Conservation (phyloP, 2,888 invertebrate species). For the Seira sanloemensis region DNA sequence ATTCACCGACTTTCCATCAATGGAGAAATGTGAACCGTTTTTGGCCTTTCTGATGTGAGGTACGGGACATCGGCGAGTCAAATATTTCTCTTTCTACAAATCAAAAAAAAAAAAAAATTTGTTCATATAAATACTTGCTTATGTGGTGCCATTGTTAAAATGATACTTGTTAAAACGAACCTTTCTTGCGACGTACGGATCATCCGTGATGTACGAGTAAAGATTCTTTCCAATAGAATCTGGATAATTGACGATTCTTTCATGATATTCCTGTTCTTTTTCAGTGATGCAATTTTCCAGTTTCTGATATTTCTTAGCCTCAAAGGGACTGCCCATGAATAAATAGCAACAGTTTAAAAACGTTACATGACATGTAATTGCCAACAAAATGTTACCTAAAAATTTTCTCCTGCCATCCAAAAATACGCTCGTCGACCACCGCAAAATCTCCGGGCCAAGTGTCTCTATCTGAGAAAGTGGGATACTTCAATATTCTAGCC, state of each 20-base stretch:
- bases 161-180: slow-evolving; percentile 22
- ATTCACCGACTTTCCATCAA: slow-evolving; percentile 29
- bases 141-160: too few species aligned
- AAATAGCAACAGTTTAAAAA: not conserved
- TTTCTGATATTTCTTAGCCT: slow-evolving; percentile 46
- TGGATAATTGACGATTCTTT: slow-evolving; percentile 33
- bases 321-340: slow-evolving; percentile 34
- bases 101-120: not conserved
- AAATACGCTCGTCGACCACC: slow-evolving; percentile 57
- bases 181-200: slow-evolving; percentile 36
- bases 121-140: not conserved
- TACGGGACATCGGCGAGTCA: slow-evolving; percentile 40
- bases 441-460: slow-evolving; percentile 52
- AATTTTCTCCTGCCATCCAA: slow-evolving; percentile 66
- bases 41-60: slow-evolving; percentile 27
- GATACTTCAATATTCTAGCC: slow-evolving; percentile 61
- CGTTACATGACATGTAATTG: not conserved
- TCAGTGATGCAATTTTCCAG: slow-evolving; percentile 50
- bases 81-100: slow-evolving; percentile 21
- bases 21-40: slow-evolving; percentile 1
- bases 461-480: slow-evolving; percentile 39
- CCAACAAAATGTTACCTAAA: slow-evolving; percentile 31
- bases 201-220: slow-evolving; percentile 48
- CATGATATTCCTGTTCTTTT: slow-evolving; percentile 49
- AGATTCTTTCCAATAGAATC: slow-evolving; percentile 51